phyloP scores from a whole-genome alignment of 2,113 vertebrate species.

The Antechinus stuartii region DNA sequence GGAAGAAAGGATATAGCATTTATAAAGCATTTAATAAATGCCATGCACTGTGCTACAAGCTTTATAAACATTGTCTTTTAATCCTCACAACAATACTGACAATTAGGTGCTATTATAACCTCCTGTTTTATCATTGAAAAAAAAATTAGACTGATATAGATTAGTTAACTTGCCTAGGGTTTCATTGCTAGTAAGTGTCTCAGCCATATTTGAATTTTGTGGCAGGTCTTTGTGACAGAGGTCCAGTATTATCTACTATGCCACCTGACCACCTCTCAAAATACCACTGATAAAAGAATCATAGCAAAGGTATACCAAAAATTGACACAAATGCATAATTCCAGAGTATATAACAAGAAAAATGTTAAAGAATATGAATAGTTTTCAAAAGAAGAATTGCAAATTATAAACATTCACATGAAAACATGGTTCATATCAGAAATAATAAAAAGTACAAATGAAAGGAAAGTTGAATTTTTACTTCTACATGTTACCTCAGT shows the following conservation, averaged over 20 bases:
- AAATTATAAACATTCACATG: neutral
- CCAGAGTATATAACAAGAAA: neutral
- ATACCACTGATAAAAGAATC: neutral
- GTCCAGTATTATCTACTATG: neutral
- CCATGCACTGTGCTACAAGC: neutral
- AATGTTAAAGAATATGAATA: neutral
- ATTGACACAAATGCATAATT: neutral
- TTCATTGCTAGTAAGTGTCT: neutral
- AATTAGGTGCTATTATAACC: neutral
- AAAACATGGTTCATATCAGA: neutral
- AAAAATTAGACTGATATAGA: neutral
- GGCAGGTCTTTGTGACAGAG: neutral
- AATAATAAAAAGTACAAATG: neutral
- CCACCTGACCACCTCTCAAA: neutral
- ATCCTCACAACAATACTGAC: neutral
- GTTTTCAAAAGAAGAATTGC: neutral
- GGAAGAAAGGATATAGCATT: neutral
- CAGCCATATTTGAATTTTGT: neutral
- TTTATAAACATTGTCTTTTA: neutral
- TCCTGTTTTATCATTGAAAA: neutral
- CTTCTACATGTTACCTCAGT: neutral
- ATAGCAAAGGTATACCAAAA: neutral
- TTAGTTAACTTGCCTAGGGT: neutral
- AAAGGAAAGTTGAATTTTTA: neutral
- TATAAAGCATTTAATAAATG: neutral